phyloP scores from a whole-genome alignment of 2,113 vertebrate genomes.

The Aramus guarauna region DNA sequence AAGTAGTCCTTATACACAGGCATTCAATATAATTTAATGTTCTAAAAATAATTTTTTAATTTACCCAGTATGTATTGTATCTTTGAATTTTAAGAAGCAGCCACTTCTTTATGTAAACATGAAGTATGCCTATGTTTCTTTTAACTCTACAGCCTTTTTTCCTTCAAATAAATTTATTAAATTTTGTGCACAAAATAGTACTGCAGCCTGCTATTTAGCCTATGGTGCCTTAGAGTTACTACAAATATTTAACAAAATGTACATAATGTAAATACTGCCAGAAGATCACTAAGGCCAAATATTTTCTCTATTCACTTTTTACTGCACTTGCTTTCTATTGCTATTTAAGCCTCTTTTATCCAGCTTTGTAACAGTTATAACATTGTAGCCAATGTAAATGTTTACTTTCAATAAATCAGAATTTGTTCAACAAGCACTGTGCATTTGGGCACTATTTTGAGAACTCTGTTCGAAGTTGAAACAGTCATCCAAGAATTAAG shows the following conservation, averaged over 20 bases:
- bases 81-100: slow-evolving; percentile 56
- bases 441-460: slow-evolving; percentile 71
- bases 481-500: slow-evolving; percentile 1
- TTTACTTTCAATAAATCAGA: slow-evolving; percentile 89
- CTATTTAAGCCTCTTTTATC: slow-evolving; percentile 80
- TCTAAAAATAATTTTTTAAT: slow-evolving; percentile 57
- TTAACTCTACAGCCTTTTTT: slow-evolving; percentile 51
- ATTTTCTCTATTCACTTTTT: slow-evolving; percentile 91
- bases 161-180: slow-evolving; percentile 61
- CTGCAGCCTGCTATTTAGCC: slow-evolving; percentile 82
- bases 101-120: slow-evolving; percentile 66
- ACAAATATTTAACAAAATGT: slow-evolving; percentile 83
- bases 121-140: slow-evolving; percentile 67
- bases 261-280: slow-evolving; percentile 87
- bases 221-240: slow-evolving; percentile 87
- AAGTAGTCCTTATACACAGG: slow-evolving; percentile 50
- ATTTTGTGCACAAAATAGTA: slow-evolving; percentile 79
- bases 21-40: slow-evolving; percentile 63
- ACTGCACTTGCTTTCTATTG: slow-evolving; percentile 86
- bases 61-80: slow-evolving; percentile 54
- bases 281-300: slow-evolving; percentile 84
- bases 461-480: slow-evolving; percentile 12
- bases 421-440: slow-evolving; percentile 79
- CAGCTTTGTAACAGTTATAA: slow-evolving; percentile 84
- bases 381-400: slow-evolving; percentile 85